Base-by-base conservation (phyloP, 2,113 vertebrate genomes). In the Tragelaphus scriptus region DNA sequence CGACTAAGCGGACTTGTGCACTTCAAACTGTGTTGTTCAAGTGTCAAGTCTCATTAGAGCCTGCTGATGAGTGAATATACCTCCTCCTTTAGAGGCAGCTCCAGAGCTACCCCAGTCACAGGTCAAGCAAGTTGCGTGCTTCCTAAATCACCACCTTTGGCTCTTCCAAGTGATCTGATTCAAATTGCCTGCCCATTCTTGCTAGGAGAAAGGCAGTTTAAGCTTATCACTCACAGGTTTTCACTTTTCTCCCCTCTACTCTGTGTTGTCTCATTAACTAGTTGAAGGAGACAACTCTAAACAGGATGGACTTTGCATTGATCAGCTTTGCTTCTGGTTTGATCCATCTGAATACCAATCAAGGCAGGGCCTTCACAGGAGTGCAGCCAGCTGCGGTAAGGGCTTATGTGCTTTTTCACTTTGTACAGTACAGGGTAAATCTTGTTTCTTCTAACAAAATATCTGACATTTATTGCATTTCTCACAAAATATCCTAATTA, bases 161-260 rank as follows among this genome's bases (percentile, higher is more conserved):
- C n/a, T 95, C 71, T 96, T 88, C 95, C 96, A 23, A 92, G 77
- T 53, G 87, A 94, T 58, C 55, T 77, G n/a, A 85, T 53, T 94
- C 25, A 75, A 44, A 88, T 58, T 85, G 88, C 91, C 90, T 96
- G 28, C 49, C 40, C 53, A 88, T 85, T 94, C 49, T 88, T 90
- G 49, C 44, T 59, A n/a, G 44, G n/a, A 94, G 23, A 82, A 77
- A 94, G 32, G 40, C 19, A 32, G n/a, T 61, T 75, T 63, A 40
- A 85, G 94, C 16, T 71, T 91, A 61, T 98, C 79, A 61, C 51
- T 82, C 63, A 65, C 44, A 12, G 25, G 2, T 87, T 90, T 91
- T 96, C n/a, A 61, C 30, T 44, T 25, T 75, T 61, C 80, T 5
- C 17, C 19, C 44, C 23, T 49, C 80, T 32, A 6, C n/a, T 68